Percentiles rank a stretch among this genome's conserved stretches.
Evolutionary conservation across 2,888 invertebrate genomes (phyloP).

Genomic region (Drosophila subsilvestris): DNA sequence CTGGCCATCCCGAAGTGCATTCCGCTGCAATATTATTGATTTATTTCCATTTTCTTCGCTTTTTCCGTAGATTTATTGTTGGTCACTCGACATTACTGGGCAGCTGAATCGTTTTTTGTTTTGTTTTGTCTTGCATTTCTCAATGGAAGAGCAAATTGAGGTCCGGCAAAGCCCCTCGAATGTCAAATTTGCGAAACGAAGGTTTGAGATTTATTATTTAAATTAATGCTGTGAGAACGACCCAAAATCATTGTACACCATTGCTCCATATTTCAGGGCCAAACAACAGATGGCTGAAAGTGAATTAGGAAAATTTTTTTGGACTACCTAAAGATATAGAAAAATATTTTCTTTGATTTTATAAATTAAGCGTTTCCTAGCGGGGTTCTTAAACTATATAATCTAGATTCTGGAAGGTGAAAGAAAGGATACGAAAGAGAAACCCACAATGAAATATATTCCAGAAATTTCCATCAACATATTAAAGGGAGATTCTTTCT

Average conservation of each 20-base stretch:
- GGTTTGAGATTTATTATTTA: constrained; percentile 39
- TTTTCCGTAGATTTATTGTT: constrained; percentile 51
- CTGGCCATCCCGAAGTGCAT: constrained; percentile 18
- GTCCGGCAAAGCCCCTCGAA: constrained; percentile 32
- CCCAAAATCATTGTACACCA: not conserved
- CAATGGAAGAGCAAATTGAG: constrained; percentile 29
- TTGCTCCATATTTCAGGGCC: not conserved
- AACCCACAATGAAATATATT: too few relatives aligned
- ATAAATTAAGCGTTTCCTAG: too few relatives aligned
- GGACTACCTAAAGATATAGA: not conserved
- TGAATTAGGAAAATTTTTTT: not conserved
- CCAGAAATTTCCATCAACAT: too few relatives aligned
- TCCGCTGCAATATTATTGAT: constrained; percentile 57
- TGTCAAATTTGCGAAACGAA: constrained; percentile 44
- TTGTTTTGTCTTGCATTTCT: constrained; percentile 6
- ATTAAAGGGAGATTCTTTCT: too few relatives aligned
- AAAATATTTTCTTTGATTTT: too few relatives aligned
- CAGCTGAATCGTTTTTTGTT: constrained; percentile 29
- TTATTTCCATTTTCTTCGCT: constrained; percentile 54
- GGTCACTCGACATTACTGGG: constrained; percentile 31
- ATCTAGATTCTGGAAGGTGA: too few relatives aligned
- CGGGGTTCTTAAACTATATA: too few relatives aligned
- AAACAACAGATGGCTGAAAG: not conserved
- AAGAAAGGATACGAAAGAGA: too few relatives aligned
- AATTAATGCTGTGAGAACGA: constrained; percentile 18